Base-by-base conservation (phyloP, 2,113 vertebrate species). In the Periophthalmodon schlosseri region DNA sequence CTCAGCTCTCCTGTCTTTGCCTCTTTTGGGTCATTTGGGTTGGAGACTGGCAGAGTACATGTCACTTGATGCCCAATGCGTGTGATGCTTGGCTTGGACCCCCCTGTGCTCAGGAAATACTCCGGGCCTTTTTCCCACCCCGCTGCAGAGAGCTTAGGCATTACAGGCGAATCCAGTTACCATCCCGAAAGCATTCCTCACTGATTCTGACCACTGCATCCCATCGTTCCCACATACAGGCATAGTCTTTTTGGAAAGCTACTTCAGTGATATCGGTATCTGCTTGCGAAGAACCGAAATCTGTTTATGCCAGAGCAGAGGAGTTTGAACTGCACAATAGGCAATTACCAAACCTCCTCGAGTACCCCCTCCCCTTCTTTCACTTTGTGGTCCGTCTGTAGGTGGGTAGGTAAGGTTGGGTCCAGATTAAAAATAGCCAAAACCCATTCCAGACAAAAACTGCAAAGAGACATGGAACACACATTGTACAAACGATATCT, bases 31-130 rank as follows among this genome's bases (percentile, higher is more conserved):
- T 92, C 84, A 82, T 56, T 56, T 63, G 77, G 88, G 74, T 87
- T 86, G 46, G 63, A 83, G 75, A 74, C 86, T 93, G 90, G 87
- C 90, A 87, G 79, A 71, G 81, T 78, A 73, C 52, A 67, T 85
- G 89, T 92, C 91, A 94, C 85, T 89, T 69, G 88, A 93, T 91
- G 88, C 92, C 84, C 86, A 85, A 28, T 85, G 84, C 86, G 39
- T 86, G 89, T 91, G 91, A 94, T 91, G 92, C 93, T 92, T 93
- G 82, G 24, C 89, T 93, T 85, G 89, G 91, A 94, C 92, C 93
- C 92, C 91, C 92, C 90, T 91, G 54, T 65, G 80, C 84, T 91
- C 91, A 92, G 90, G 92, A 93, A 93, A 93, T 89, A 89, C 85
- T 91, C 79, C 86, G 78, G 80, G 92, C 87, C 77, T 89, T 92